Conservation (phyloP, 2,113 vertebrate genomes). For the Petrocephalus microphthalmus region DNA sequence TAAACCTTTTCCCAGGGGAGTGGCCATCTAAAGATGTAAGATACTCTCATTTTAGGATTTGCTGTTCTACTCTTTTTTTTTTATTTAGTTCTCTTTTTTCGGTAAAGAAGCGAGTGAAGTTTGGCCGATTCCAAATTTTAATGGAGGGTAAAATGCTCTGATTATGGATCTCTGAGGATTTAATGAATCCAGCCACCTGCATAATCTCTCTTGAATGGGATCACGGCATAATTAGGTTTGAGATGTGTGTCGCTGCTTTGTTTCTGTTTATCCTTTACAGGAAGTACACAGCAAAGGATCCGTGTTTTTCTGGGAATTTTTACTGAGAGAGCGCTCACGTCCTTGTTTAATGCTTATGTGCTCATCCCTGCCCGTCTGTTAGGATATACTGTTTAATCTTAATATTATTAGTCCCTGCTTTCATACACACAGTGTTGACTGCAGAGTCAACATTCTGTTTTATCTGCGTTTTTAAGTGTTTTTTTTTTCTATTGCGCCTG, state of each 20-base stretch:
- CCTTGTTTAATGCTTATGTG: not conserved
- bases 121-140: constrained; percentile 53
- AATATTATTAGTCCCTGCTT: not conserved
- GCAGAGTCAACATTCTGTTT: not conserved
- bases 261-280: constrained; percentile 1
- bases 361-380: constrained; percentile 1
- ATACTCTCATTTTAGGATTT: constrained; percentile 75
- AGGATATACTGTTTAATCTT: constrained; percentile 9
- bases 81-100: constrained; percentile 65
- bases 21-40: constrained; percentile 77
- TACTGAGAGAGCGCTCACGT: not conserved
- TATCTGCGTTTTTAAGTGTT: not conserved
- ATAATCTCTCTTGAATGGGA: constrained; percentile 14
- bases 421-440: not conserved
- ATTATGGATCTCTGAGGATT: constrained; percentile 7
- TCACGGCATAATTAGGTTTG: not conserved
- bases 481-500: not conserved
- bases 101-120: constrained; percentile 47
- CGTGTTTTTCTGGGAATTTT: not conserved
- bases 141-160: constrained; percentile 28
- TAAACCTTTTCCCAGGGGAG: constrained; percentile 75
- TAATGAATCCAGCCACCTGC: constrained; percentile 13
- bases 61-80: constrained; percentile 39
- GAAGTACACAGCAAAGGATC: not conserved
- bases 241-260: not conserved